Evolutionary conservation across 2,113 vertebrate genomes (phyloP).

Genomic region (Tachysurus fulvidraco): DNA sequence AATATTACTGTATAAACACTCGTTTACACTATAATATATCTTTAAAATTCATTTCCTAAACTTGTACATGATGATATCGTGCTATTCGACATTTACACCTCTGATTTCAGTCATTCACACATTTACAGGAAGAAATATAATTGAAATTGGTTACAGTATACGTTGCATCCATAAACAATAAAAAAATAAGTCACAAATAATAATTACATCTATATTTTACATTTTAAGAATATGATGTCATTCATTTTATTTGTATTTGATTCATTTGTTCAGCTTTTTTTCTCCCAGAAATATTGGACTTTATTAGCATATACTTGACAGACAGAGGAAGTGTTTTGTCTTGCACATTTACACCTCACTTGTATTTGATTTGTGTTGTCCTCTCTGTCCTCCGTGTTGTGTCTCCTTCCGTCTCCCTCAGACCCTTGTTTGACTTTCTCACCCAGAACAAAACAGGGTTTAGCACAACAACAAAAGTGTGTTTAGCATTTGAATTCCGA

Average conservation of each 20-base stretch:
- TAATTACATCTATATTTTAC: background rate
- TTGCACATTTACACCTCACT: constrained; percentile 49
- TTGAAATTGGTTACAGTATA: background rate
- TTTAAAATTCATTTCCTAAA: background rate
- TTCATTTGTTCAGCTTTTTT: background rate
- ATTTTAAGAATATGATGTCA: background rate
- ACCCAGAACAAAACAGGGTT: constrained; percentile 57
- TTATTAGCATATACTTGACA: background rate
- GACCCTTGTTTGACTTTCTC: constrained; percentile 61
- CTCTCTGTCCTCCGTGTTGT: background rate
- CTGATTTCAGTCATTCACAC: background rate
- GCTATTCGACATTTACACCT: background rate
- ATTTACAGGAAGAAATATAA: background rate
- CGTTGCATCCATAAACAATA: background rate
- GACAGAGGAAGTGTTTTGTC: background rate
- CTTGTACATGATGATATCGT: background rate
- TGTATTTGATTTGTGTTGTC: constrained; percentile 16
- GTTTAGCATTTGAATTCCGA: constrained; percentile 32
- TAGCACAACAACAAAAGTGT: constrained; percentile 46
- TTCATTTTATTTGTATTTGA: background rate
- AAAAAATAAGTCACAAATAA: background rate
- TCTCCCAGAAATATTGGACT: background rate
- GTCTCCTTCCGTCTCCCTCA: background rate
- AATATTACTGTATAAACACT: background rate
- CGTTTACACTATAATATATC: background rate